These are phyloP conservation scores for Drosophila obscura DNA, from an alignment of 1,140 invertebrate genomes.

Conservation along the genomic window DNA sequence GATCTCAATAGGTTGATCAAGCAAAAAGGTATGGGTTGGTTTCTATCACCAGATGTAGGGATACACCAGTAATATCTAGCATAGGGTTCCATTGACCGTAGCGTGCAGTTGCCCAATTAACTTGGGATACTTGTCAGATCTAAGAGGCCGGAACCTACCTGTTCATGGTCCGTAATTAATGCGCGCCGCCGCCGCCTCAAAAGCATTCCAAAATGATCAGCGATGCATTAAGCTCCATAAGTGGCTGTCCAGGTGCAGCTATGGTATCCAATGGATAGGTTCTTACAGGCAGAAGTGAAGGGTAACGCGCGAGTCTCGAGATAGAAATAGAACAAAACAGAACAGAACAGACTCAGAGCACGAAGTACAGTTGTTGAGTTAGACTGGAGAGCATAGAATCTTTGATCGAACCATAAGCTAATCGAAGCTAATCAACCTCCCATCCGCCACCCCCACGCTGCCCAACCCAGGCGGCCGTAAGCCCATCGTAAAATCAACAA, in stretches of 20 bases:
- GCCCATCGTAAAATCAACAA: conserved; percentile 28
- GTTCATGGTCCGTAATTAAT: conserved; percentile 54
- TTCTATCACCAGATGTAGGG: no score
- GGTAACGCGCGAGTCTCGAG: conserved; percentile 11
- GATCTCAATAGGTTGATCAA: conserved; percentile 64
- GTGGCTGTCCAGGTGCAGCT: conserved; percentile 23
- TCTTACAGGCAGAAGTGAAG: conserved; percentile 16
- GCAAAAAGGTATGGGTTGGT: conserved; percentile 52
- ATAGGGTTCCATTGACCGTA: conserved; percentile 8
- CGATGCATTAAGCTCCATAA: conserved; percentile 48
- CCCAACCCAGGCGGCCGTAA: conserved; percentile 34
- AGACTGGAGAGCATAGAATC: background rate
- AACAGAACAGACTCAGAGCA: no score
- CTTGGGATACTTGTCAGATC: conserved; percentile 29
- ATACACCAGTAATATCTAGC: no score
- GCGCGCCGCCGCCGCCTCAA: conserved; percentile 13
- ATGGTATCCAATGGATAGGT: conserved; percentile 10
- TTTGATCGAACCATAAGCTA: conserved; percentile 4
- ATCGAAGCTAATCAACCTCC: conserved; percentile 5
- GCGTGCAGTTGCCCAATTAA: conserved; percentile 54
- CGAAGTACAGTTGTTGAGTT: background rate
- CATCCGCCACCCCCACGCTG: conserved; percentile 21
- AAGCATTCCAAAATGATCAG: conserved; percentile 41
- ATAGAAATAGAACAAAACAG: no score
- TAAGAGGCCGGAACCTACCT: conserved; percentile 50